These are phyloP conservation scores for Drosophila malerkotliana DNA, from an alignment of 1,140 invertebrate genomes.

Conservation along the genomic window DNA sequence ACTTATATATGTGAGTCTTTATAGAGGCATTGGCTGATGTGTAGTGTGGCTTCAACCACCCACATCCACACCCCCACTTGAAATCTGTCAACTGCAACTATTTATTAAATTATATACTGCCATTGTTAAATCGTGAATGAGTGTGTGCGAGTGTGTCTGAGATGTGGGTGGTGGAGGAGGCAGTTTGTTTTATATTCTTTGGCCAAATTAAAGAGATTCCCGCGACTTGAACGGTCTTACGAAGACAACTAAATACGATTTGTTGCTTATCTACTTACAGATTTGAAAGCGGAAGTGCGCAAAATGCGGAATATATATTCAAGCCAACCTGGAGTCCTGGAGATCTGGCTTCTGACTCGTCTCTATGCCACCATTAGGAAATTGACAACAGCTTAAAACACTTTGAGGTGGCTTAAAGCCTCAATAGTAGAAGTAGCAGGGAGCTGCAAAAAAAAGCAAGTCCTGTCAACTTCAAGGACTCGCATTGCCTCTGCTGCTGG, in stretches of 20 bases:
- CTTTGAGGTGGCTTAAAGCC: slow-evolving; percentile 72
- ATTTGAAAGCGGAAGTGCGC: slow-evolving; percentile 32
- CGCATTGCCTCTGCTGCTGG: slow-evolving; percentile 44
- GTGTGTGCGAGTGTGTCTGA: slow-evolving; percentile 15
- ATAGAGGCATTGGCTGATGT: slow-evolving; percentile 50
- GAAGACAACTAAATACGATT: slow-evolving; percentile 52
- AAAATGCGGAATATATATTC: neutral
- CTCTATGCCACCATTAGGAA: slow-evolving; percentile 64
- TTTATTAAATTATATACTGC: slow-evolving; percentile 80
- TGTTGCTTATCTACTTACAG: slow-evolving; percentile 65
- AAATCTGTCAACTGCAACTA: slow-evolving; percentile 83
- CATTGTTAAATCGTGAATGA: slow-evolving; percentile 71
- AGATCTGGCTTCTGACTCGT: slow-evolving; percentile 10
- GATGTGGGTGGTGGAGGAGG: neutral
- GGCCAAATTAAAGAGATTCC: slow-evolving; percentile 48
- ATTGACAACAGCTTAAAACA: slow-evolving; percentile 80
- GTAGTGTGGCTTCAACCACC: slow-evolving; percentile 16
- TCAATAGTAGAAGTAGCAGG: neutral
- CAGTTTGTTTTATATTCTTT: slow-evolving; percentile 10
- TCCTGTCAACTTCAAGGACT: slow-evolving; percentile 65
- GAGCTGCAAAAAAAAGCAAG: slow-evolving; percentile 25
- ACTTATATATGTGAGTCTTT: slow-evolving; percentile 19
- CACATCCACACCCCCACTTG: slow-evolving; percentile 49
- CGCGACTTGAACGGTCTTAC: slow-evolving; percentile 21
- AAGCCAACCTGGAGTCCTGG: neutral